These are phyloP conservation scores for Nymphicus hollandicus DNA, from an alignment of 2,113 vertebrate genomes.

Conservation along the genomic window DNA sequence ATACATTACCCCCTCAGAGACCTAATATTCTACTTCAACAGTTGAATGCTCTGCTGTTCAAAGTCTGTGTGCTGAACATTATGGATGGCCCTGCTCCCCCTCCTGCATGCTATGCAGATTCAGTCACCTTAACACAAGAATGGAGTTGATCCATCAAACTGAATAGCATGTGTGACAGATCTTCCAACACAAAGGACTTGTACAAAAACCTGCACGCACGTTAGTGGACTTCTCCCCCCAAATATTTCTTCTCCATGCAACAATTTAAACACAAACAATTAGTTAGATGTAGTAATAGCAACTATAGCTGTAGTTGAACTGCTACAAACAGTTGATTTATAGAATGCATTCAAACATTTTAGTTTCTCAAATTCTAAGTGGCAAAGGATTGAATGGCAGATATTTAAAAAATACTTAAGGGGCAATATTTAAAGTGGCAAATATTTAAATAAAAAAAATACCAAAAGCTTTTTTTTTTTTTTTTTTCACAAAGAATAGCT, in stretches of 20 bases:
- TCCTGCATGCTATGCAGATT: neutral
- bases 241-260: neutral
- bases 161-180: neutral
- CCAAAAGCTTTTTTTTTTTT: neutral
- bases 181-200: neutral
- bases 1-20: neutral
- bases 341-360: neutral
- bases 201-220: rapidly evolving
- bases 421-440: neutral
- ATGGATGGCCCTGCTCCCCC: neutral
- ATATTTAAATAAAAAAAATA: neutral
- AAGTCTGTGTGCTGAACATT: neutral
- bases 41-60: neutral
- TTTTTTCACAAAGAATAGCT: too few relatives aligned
- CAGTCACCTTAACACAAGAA: neutral
- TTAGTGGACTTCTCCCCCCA: neutral
- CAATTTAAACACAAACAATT: neutral
- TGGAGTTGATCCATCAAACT: neutral
- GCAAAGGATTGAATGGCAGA: neutral
- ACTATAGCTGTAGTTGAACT: neutral
- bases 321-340: neutral
- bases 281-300: neutral
- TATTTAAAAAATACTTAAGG: too few relatives aligned
- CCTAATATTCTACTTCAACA: neutral
- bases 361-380: neutral